Evolutionary conservation across 2,113 vertebrate species (phyloP).

Genomic region (Scatophagus argus): DNA sequence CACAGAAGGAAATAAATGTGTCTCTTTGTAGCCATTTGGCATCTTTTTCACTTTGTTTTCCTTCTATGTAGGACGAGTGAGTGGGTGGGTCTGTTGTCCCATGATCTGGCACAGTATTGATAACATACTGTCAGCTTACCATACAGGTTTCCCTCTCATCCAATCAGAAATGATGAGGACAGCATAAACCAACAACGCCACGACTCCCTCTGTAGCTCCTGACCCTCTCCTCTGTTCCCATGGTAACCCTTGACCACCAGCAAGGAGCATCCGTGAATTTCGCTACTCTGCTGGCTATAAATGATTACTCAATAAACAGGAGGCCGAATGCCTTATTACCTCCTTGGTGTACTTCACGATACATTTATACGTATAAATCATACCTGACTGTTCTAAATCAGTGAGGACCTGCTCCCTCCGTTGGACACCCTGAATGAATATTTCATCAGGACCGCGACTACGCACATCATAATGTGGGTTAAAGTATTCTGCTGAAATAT

Average conservation of each 20-base stretch:
- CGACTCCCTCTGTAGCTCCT: constrained; percentile 1
- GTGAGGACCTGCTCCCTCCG: background rate
- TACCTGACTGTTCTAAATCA: constrained; percentile 47
- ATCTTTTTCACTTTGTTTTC: background rate
- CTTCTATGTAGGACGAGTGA: background rate
- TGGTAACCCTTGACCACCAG: constrained; percentile 55
- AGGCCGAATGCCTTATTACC: constrained; percentile 51
- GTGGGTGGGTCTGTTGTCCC: background rate
- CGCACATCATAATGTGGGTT: constrained; percentile 25
- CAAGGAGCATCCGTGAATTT: constrained; percentile 7
- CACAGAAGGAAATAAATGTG: background rate
- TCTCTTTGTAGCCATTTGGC: background rate
- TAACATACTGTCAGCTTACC: constrained; percentile 9
- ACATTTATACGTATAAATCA: constrained; percentile 60
- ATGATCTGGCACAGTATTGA: background rate
- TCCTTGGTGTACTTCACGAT: constrained; percentile 41
- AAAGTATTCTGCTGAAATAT: constrained; percentile 31
- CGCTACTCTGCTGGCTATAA: background rate
- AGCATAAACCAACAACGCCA: background rate
- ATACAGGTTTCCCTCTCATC: constrained; percentile 2
- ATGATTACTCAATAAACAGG: constrained; percentile 42
- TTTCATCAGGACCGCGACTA: constrained; percentile 44
- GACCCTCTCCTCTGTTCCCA: constrained; percentile 47
- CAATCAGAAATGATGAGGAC: constrained; percentile 27
- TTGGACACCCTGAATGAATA: constrained; percentile 41